Base-by-base conservation (phyloP, 2,797 vertebrate species). In the Tenualosa ilisha region DNA sequence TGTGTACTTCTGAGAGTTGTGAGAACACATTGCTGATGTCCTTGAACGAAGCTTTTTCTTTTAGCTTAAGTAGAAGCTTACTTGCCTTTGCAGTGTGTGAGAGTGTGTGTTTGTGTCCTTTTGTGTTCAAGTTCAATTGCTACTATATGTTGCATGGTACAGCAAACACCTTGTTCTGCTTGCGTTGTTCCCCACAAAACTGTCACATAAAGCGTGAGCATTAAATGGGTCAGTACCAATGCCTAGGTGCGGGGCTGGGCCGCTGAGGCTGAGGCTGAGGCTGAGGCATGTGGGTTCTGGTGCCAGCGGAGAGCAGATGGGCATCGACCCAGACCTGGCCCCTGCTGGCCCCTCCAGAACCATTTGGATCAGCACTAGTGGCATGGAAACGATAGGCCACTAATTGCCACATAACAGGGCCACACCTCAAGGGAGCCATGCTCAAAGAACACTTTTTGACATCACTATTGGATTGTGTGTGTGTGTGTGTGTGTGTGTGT, bases 401-500 rank as follows among this genome's bases (percentile, higher is more conserved):
- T 72, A 72, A 72, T 72, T 72, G 65, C 12, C 65, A 72, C 65
- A 40, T 12, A 31, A 72, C 37, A 72, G 65, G 63, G 26, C 12
- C 65, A 31, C 65, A 37, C 26, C 65, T 72, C 65, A 72, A 72
- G 65, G 26, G 65, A 72, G 31, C 4, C 26, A 31, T 72, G 65
- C 26, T 72, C 65, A 72, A 72, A 72, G 31, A 31, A 40, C 63
- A 72, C 31, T 13, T 72, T 72, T 72, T 72, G 65, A 72, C 65
- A 72, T 72, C 65, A 72, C 37, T 59, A 59, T 59, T 59, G 56
- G 56, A 20, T 56, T 37, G 26, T 9, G 24, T 15, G 65, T 72
- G 65, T 72, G 65, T 37, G 65, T 72, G 65, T 72, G 65, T 72
- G 65, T 72, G 31, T 72, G 31, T 72, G 65, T 37, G 65, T 72